Base-by-base conservation (phyloP, 2,113 vertebrate species). In the Eublepharis macularius region DNA sequence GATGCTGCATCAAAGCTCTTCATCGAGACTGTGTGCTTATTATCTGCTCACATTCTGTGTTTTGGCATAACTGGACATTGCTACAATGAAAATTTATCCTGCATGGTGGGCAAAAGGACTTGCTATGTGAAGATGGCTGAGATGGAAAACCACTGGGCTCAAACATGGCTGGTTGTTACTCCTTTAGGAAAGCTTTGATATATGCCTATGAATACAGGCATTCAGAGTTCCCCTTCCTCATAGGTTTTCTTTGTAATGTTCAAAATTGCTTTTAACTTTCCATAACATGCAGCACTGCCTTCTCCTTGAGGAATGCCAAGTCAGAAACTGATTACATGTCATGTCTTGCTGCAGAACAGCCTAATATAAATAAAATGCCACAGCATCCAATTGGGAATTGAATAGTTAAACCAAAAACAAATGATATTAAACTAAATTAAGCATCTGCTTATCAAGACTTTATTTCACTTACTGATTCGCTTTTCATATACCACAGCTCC, bases 401-500 rank as follows among this genome's bases (percentile, higher is more conserved):
- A 93, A 80, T 41, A 82, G 80, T 41, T 90, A 63, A 83, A 70
- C 88, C 57, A 47, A 91, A 91, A 19, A 80, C 19, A 76, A 43
- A 80, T 14, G 83, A 84, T 76, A 92, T 89, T 87, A 93, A 79
- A 91, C 72, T 90, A 92, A 93, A 94, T 84, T 69, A 94, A 29
- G 54, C 87, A 86, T 90, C 90, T 94, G 94, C 86, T 91, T 93
- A 94, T 89, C 88, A 92, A 90, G 83, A 88, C 43, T 24, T 57
- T 17, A 93, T 88, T 92, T 94, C 90, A 92, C 83, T 93, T 94
- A 89, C 91, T 32, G 9, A 87, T 89, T 94, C 54, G 57, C 90
- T 96, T 95, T 92, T 94, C 86, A 86, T 81, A 86, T 54, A 93
- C 78, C 72, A 76, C 54, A 82, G 86, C 57, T 95, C 92, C 91